Conservation (phyloP, 2,113 vertebrate species). For the Sylvicapra grimmia region DNA sequence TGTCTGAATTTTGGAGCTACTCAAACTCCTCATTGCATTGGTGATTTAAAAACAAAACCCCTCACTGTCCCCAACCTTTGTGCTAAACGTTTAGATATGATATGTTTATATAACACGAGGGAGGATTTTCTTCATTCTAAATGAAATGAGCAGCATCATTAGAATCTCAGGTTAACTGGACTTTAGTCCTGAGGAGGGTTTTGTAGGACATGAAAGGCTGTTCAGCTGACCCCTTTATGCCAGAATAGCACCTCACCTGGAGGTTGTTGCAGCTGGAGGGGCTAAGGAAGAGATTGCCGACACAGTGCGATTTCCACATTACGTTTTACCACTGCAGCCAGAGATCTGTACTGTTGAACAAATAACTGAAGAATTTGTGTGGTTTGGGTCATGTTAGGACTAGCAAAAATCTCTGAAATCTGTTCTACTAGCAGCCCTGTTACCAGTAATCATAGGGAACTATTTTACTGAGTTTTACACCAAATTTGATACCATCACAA, state of each 20-base stretch:
- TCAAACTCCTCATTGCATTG: neutral
- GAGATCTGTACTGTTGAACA: neutral
- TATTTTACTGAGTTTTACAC: conserved; percentile 4
- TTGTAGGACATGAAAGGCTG: neutral
- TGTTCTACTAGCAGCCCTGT: neutral
- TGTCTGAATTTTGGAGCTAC: neutral
- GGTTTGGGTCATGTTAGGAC: neutral
- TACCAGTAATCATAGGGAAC: conserved; percentile 8
- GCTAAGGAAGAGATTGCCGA: neutral
- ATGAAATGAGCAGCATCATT: neutral
- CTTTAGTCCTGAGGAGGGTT: neutral
- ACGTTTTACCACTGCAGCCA: neutral
- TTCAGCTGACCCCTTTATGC: neutral
- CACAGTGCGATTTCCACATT: neutral
- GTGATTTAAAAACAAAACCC: neutral
- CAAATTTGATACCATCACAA: neutral
- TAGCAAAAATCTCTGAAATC: neutral
- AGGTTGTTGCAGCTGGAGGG: neutral
- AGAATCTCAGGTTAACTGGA: neutral
- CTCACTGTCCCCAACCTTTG: neutral
- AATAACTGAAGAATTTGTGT: neutral
- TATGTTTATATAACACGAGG: neutral
- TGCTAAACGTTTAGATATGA: neutral
- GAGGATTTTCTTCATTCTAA: neutral
- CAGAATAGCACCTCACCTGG: neutral